Evolutionary conservation across 2,797 vertebrate genomes (phyloP).

Genomic region (Notoglanidium macrostoma): DNA sequence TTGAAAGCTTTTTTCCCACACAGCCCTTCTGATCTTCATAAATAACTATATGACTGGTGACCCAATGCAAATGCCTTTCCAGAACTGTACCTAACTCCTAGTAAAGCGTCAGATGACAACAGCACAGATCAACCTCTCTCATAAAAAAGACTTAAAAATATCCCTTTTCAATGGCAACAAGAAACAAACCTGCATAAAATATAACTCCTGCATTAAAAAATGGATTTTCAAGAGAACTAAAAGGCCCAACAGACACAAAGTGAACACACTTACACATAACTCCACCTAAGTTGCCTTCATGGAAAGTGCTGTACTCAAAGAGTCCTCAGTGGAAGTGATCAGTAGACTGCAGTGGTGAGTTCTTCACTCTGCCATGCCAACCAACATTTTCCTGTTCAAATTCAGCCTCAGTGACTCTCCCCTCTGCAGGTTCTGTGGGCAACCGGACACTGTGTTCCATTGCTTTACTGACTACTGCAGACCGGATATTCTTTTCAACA

Average conservation of each 20-base stretch:
- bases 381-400: background rate
- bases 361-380: background rate
- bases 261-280: background rate
- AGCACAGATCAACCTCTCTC: background rate
- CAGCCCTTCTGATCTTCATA: background rate
- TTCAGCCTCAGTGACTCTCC: background rate
- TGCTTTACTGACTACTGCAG: background rate
- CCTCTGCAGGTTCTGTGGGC: background rate
- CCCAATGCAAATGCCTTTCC: background rate
- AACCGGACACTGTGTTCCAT: background rate
- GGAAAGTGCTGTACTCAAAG: background rate
- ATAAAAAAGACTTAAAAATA: background rate
- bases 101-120: background rate
- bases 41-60: background rate
- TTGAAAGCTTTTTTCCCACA: background rate
- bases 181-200: background rate
- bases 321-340: background rate
- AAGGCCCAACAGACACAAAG: background rate
- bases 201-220: background rate
- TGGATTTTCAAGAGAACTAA: background rate
- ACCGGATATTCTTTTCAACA: constrained; percentile 3
- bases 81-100: background rate
- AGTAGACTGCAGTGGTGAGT: background rate
- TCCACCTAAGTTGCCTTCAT: background rate
- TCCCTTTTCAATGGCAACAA: no score